Evolutionary conservation across 2,113 vertebrate species (phyloP), one percentile per base, ranked within the genome.

Genomic region (Coregonus clupeaformis): DNA sequence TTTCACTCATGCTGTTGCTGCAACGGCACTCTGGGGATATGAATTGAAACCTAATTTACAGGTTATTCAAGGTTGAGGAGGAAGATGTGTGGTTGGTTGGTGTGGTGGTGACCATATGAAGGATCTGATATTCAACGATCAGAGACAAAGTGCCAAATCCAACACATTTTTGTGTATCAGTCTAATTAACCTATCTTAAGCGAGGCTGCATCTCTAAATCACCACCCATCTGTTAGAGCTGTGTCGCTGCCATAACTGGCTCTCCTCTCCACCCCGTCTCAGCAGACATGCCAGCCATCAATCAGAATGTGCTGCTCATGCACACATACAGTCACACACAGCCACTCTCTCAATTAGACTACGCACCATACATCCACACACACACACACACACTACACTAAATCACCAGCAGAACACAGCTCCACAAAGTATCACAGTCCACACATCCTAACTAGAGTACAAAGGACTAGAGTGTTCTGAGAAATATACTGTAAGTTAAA

Each of bases 161-260:
- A 85, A 88, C 90, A 90, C 84, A 81, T 87, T 90, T 91, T 80
- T 85, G 86, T 87, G 89, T 84, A 89, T 90, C 84, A 55, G 81
- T 82, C 89, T 91, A 92, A 94, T 93, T 91, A 91, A 91, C 87
- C 87, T 90, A 89, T 90, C 86, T 83, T 77, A 75, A 81, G 80
- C 24, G 71, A 84, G 88, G 85, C 89, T 77, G 78, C 66, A 6
- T 86, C 84, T 87, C 79, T 42, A 42, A 90, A 92, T 89, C 90
- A 83, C 82, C 86, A 25, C 85, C 92, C 92, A 92, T 93, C 92
- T 92, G 91, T 89, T 88, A 80, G 77, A 64, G 66, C 20, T 24
- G 76, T 80, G 80, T 85, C 81, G 77, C 79, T 79, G 82, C 85
- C 90, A 88, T 90, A 79, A 73, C 76, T 36, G 65, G 72, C 82